These are phyloP conservation scores for Eulemur mongoz DNA, from an alignment of 2,797 vertebrate genomes.

Conservation along the genomic window DNA sequence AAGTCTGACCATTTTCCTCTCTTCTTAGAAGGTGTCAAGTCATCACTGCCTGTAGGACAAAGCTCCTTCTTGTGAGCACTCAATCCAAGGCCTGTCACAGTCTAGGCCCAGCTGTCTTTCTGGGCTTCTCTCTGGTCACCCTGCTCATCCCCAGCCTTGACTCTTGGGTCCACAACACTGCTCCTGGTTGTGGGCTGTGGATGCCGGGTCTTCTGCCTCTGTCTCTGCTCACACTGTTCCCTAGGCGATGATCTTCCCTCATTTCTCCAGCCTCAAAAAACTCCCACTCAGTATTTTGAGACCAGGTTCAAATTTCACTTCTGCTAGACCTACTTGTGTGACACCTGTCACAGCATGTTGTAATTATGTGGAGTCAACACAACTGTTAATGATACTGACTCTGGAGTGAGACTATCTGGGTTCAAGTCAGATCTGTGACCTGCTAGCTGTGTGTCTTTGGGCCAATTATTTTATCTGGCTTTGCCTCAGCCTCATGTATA, in stretches of 20 bases:
- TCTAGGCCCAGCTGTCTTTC: background rate
- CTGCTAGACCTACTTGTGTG: background rate
- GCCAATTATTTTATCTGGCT: background rate
- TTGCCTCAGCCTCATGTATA: background rate
- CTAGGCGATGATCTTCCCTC: background rate
- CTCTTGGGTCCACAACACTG: too few relatives aligned
- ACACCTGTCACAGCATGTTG: background rate
- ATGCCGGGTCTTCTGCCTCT: background rate
- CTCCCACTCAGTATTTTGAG: background rate
- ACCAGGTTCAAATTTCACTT: conserved; percentile 29
- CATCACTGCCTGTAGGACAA: background rate
- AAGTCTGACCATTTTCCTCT: background rate
- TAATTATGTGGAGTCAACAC: background rate
- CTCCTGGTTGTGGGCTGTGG: background rate
- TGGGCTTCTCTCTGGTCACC: background rate
- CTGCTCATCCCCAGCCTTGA: background rate
- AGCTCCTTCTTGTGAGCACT: background rate
- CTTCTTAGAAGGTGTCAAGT: background rate
- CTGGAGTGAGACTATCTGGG: background rate
- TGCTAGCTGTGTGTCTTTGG: background rate
- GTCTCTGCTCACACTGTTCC: background rate
- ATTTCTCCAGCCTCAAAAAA: background rate
- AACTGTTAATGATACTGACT: background rate
- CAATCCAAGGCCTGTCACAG: background rate
- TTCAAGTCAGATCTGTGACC: conserved; percentile 29